Evolutionary conservation across 2,888 invertebrate genomes (phyloP), one percentile per base, ranked within the genome.

Genomic region (Perizoma affinitatum): DNA sequence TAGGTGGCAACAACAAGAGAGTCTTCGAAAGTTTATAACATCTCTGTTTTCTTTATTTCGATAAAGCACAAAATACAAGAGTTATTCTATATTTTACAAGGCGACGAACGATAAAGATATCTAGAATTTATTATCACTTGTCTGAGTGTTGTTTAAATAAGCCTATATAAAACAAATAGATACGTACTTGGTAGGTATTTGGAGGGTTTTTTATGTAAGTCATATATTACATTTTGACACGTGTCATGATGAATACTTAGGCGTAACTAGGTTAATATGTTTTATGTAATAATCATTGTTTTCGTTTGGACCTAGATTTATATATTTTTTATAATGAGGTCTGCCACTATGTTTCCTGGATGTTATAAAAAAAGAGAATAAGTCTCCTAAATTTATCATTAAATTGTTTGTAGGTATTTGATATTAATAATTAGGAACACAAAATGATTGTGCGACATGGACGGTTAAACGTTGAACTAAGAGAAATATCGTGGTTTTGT

Each of bases 31-130:
- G 10, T 7, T 9, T 5, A 11, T 42, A 33, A 33, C 52, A 51
- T 6, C 34, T n/a, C 33, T 48, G 48, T 35, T 5, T 4, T 22
- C 5, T n/a, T n/a, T n/a, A n/a, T n/a, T n/a, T 8, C 5, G 7
- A 9, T 44, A 61, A 35, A 22, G 54, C 54, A 52, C 36, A 62
- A 58, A 52, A 47, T 58, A 57, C 36, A 57, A 46, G n/a, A 2
- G n/a, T 9, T 35, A 33, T 33, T 36, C 3, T 22, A 8, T 43
- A 45, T 56, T 58, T 62, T 53, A 56, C 49, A 65, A 61, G 62
- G 53, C 65, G 60, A 49, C 54, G 66, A 34, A 65, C 70, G 71
- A 72, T 72, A 70, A 47, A 34, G 47, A 50, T 68, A 69, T 69
- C 68, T 59, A 54, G 53, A 59, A 54, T 58, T 58, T 65, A 65